Evolutionary conservation across 1,140 invertebrate genomes (phyloP).

Genomic region (Sycobia sp.): DNA sequence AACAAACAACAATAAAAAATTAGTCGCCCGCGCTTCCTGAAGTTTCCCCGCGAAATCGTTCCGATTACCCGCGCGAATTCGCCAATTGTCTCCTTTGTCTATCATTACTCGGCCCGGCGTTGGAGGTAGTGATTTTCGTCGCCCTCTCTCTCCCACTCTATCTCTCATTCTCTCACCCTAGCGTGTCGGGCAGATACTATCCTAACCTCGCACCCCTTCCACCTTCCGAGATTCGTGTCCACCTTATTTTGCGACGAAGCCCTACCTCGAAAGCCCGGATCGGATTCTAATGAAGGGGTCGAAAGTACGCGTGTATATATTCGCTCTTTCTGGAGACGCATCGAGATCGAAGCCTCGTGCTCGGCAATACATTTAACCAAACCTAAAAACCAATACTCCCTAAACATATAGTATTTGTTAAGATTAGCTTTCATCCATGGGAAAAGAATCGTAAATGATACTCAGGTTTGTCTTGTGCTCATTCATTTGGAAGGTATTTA

Average conservation of each 20-base stretch:
- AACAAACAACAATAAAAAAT: too few relatives aligned
- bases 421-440: too few relatives aligned
- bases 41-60: slow-evolving; percentile 26
- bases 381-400: too few relatives aligned
- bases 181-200: too few relatives aligned
- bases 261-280: slow-evolving; percentile 3
- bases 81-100: neutral
- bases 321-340: neutral
- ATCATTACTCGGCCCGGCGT: slow-evolving; percentile 12
- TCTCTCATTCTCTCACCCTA: neutral
- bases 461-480: too few relatives aligned
- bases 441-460: too few relatives aligned
- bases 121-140: slow-evolving; percentile 32
- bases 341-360: too few relatives aligned
- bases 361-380: too few relatives aligned
- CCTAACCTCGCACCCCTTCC: neutral
- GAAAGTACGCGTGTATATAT: neutral
- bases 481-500: too few relatives aligned
- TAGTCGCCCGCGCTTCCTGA: slow-evolving; percentile 5
- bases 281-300: slow-evolving; percentile 9
- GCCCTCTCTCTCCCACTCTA: slow-evolving; percentile 6
- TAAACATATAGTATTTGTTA: too few relatives aligned
- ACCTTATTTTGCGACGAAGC: slow-evolving; percentile 4
- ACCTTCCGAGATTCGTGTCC: neutral
- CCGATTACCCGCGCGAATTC: slow-evolving; percentile 13